Base-by-base conservation (phyloP, 2,113 vertebrate genomes). In the Suncus etruscus region DNA sequence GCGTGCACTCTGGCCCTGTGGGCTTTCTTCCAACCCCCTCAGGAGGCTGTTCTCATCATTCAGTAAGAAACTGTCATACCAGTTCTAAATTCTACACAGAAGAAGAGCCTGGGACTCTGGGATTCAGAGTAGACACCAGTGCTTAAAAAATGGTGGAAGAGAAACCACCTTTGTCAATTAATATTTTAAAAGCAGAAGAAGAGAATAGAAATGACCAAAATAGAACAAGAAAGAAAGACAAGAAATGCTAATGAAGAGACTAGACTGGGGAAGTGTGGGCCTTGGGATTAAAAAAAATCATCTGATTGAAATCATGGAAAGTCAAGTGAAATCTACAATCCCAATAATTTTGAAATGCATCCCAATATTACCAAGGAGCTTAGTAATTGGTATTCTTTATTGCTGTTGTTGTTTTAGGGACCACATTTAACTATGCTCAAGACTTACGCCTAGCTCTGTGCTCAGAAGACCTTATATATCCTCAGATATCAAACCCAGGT, bases 271-370 rank as follows among this genome's bases (percentile, higher is more conserved):
- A 92, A 83, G 68, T 51, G 10, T 58, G 47, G 75, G 78, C 10
- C 88, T 81, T 54, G 18, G 75, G 66, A 66, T 76, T n/a, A n/a
- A 89, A 84, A 94, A 82, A 82, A 65, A 87, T 70, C 94, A 92
- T 94, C 89, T 95, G 92, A 88, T 94, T 39, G 69, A 94, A 93
- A 93, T 87, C 94, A 94, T 73, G 73, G 87, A 93, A 95, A 83
- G 51, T 85, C 91, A 87, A 50, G 87, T 72, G 89, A 87, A 95
- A 84, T 50, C 91, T 93, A 65, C 16, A 89, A 92, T 83, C 92
- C 89, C 69, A 11, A 89, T 95, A 84, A 31, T 83, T 95, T 87
- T 72, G 0, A 16, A 87, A 72, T 39, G 8, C 85, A 93, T 89
- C 81, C 89, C 83, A 92, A 58, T 50, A 73, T 78, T 73, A 87